Percentiles rank a stretch among this genome's conserved stretches.
These are phyloP conservation scores for Tenthredo livida DNA, from an alignment of 2,888 invertebrate species.

Conservation along the genomic window DNA sequence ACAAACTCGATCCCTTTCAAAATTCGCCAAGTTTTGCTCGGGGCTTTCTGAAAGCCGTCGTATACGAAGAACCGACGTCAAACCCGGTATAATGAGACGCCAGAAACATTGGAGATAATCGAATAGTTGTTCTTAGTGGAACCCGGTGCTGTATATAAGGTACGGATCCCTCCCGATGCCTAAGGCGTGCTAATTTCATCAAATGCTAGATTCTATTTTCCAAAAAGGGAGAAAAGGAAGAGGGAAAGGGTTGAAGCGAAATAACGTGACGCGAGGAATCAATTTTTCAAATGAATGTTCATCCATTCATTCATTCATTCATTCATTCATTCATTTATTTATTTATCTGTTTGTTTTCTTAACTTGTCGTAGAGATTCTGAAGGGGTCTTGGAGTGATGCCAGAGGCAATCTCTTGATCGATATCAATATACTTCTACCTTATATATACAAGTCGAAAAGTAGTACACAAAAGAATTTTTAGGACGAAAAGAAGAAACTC, in stretches of 20 bases:
- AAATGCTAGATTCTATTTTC: not conserved
- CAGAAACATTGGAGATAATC: slow-evolving; percentile 32
- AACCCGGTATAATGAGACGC: slow-evolving; percentile 4
- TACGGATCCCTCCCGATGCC: not conserved
- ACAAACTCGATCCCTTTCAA: slow-evolving; percentile 20
- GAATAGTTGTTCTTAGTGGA: not conserved
- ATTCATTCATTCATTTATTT: not conserved
- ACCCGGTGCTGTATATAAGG: too few species aligned
- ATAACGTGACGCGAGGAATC: not conserved
- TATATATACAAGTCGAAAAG: not conserved
- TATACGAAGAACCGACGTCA: not conserved
- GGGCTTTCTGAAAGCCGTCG: slow-evolving; percentile 1
- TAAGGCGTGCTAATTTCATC: slow-evolving; percentile 25
- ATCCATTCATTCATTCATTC: not conserved
- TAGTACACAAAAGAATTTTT: slow-evolving; percentile 6
- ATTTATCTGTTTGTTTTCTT: not conserved
- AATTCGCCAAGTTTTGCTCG: not conserved
- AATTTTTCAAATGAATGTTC: not conserved
- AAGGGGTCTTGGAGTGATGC: not conserved
- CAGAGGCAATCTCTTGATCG: not conserved
- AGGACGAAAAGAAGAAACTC: not conserved
- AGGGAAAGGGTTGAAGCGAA: not conserved
- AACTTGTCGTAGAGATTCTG: not conserved
- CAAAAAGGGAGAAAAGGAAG: not conserved
- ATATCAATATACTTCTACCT: not conserved